Evolutionary conservation across 2,888 invertebrate species (phyloP).

Genomic region (Meteorus colon): DNA sequence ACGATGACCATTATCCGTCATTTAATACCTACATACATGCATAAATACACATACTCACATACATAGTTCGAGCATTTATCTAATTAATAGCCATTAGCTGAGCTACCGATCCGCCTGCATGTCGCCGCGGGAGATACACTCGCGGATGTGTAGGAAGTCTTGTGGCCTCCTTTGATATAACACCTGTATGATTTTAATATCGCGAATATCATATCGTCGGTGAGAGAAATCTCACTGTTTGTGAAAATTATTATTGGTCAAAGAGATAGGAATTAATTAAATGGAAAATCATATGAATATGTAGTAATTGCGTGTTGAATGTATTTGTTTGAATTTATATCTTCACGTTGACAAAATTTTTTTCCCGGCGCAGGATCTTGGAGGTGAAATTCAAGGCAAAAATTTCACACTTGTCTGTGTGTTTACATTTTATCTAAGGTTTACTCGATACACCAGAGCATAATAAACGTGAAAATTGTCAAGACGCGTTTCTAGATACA

Average conservation of each 20-base stretch:
- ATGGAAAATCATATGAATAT: background rate
- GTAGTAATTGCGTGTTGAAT: background rate
- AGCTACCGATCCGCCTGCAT: constrained; percentile 50
- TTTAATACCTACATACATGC: constrained; percentile 42
- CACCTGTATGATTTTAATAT: constrained; percentile 48
- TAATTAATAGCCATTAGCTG: constrained; percentile 71
- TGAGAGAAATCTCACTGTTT: background rate
- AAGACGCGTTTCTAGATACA: background rate
- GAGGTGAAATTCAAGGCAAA: background rate
- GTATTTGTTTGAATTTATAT: constrained; percentile 1
- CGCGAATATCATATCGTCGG: background rate
- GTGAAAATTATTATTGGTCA: background rate
- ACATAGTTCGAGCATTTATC: constrained; percentile 64
- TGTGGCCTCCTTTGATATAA: constrained; percentile 51
- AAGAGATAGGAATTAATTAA: background rate
- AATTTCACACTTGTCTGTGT: background rate
- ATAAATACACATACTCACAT: constrained; percentile 47
- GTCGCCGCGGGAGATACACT: constrained; percentile 40
- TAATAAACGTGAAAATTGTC: constrained; percentile 5
- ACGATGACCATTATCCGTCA: constrained; percentile 62
- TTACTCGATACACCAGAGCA: background rate
- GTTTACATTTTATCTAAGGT: background rate
- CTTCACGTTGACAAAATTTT: background rate
- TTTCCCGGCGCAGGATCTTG: background rate
- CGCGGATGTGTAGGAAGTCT: constrained; percentile 48